phyloP scores from a whole-genome alignment of 2,888 invertebrate species.

The Aleiodes alternator region DNA sequence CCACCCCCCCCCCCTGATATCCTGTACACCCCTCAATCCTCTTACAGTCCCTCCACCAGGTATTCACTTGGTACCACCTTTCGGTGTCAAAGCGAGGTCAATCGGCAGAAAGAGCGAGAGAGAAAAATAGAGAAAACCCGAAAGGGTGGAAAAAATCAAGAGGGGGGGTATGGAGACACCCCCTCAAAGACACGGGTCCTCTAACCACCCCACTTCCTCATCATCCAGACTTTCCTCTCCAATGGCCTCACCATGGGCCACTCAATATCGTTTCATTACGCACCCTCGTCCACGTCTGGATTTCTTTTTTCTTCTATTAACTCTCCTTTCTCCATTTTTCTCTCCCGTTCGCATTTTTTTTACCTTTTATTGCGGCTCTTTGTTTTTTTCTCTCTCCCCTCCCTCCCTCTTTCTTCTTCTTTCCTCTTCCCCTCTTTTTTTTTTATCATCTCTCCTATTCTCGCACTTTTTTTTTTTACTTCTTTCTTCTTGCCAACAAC shows the following conservation, averaged over 20 bases:
- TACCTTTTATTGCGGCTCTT: conserved; percentile 26
- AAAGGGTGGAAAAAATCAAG: conserved; percentile 30
- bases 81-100: conserved; percentile 72
- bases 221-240: conserved; percentile 59
- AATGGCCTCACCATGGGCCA: conserved; percentile 57
- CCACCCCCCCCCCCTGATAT: too few relatives aligned
- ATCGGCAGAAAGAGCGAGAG: conserved; percentile 71
- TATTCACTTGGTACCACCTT: conserved; percentile 53
- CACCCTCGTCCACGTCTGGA: conserved; percentile 59
- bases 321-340: conserved; percentile 43
- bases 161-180: conserved; percentile 51
- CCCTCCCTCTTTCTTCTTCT: conserved; percentile 9
- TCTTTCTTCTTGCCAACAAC: conserved; percentile 49
- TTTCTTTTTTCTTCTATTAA: conserved; percentile 30
- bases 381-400: conserved; percentile 14
- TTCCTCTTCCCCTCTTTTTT: too few relatives aligned
- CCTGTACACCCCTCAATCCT: conserved; percentile 49
- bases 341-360: conserved; percentile 22
- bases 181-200: conserved; percentile 44
- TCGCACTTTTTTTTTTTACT: conserved; percentile 48
- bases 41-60: conserved; percentile 51
- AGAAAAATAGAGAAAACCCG: not conserved
- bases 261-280: conserved; percentile 75
- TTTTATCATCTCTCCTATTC: conserved; percentile 29
- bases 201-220: conserved; percentile 47